Percentiles rank a stretch among this genome's conserved stretches.
Conservation (phyloP, 2,797 vertebrate genomes). For the Liparis tanakae region DNA sequence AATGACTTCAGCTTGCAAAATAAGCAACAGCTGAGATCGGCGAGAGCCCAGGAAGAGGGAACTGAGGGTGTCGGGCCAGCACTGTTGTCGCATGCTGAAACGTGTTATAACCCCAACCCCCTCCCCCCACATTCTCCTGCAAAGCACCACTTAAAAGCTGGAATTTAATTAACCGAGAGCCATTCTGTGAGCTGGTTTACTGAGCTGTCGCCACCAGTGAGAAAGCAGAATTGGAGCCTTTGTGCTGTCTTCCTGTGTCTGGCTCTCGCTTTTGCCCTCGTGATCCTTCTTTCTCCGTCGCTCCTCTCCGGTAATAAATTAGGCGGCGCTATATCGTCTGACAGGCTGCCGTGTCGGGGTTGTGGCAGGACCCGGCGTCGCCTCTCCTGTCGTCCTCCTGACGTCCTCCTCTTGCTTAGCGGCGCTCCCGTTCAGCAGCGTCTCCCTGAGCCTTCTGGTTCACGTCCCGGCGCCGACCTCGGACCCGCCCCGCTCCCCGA, state of each 20-base stretch:
- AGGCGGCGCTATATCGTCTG: slow-evolving; percentile 61
- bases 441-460: slow-evolving; percentile 19
- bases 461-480: slow-evolving; percentile 20
- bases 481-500: slow-evolving; percentile 34
- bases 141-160: slow-evolving; percentile 76
- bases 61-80: slow-evolving; percentile 47
- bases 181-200: slow-evolving; percentile 67
- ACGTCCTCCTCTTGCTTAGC: slow-evolving; percentile 5
- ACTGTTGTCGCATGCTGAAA: slow-evolving; percentile 60
- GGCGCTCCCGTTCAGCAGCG: slow-evolving; percentile 25
- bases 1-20: slow-evolving; percentile 50
- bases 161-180: slow-evolving; percentile 79
- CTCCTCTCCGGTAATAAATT: slow-evolving; percentile 71
- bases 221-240: slow-evolving; percentile 61
- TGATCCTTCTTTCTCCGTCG: slow-evolving; percentile 28
- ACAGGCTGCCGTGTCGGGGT: slow-evolving; percentile 66
- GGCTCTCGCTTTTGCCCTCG: slow-evolving; percentile 38
- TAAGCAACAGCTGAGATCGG: slow-evolving; percentile 49
- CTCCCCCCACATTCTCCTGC: slow-evolving; percentile 61
- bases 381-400: slow-evolving; percentile 25
- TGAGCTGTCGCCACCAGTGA: slow-evolving; percentile 57
- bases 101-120: slow-evolving; percentile 55
- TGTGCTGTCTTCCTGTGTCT: slow-evolving; percentile 49
- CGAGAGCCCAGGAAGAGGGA: slow-evolving; percentile 32
- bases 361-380: slow-evolving; percentile 43